Evolutionary conservation across 2,113 vertebrate genomes (phyloP).

Genomic region (Lethenteron camtschaticum): DNA sequence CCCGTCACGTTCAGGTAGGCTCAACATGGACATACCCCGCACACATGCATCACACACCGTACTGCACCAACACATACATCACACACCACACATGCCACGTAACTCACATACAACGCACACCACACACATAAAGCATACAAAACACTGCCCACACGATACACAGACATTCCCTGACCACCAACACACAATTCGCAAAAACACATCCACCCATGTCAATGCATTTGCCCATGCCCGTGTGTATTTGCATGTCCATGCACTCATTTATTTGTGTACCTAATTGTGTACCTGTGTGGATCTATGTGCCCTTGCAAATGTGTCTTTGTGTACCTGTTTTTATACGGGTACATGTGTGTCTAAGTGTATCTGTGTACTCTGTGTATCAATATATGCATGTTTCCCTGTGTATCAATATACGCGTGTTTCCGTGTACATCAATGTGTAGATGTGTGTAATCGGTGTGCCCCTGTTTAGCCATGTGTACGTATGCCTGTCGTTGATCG

Average conservation of each 20-base stretch:
- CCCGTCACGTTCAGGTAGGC: constrained; percentile 83
- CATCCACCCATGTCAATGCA: not conserved
- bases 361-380: not conserved
- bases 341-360: not conserved
- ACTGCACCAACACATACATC: no score
- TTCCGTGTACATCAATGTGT: not conserved
- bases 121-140: no score
- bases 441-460: not conserved
- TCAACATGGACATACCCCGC: no score
- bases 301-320: not conserved
- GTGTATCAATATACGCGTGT: no score
- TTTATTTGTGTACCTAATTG: not conserved
- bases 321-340: not conserved
- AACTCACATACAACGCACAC: no score
- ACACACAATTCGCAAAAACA: no score
- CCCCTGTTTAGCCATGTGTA: not conserved
- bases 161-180: no score
- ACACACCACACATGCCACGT: no score
- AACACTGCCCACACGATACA: no score
- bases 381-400: not conserved
- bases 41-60: no score
- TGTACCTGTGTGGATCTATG: not conserved
- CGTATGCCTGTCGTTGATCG: not conserved
- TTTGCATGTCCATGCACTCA: not conserved
- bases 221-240: not conserved